Base-by-base conservation (phyloP, 2,888 invertebrate genomes). In the Eurytoma adleriae region DNA sequence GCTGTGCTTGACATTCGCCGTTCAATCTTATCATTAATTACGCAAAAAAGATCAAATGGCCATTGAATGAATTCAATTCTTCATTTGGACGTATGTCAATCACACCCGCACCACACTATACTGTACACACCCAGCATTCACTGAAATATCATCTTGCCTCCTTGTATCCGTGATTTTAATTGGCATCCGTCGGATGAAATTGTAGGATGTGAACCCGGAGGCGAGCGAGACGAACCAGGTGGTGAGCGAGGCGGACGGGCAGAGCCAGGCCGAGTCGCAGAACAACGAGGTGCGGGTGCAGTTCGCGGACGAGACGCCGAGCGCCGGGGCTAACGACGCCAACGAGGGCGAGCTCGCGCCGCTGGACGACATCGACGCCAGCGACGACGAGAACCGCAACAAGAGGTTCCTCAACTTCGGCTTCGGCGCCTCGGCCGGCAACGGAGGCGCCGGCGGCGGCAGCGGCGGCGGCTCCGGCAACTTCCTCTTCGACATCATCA, bases 401-500 rank as follows among this genome's bases (percentile, higher is more conserved):
- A 97, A 96, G 91, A 93, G 96, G 92, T 95, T 94, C 91, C 92
- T 95, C 87, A 94, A 93, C 88, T 95, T 95, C 89, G 94, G 94
- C 62, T 88, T 90, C 40, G 91, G 90, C 24, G 91, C 84, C 91
- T 86, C 86, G 40, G 83, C 80, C 12, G 86, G 86, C 24, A 81
- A 80, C 75, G 87, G 86, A 18, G 83, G 85, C 66, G 92, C 92
- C 68, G 90, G 88, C 77, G 83, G 86, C 61, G 92, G 93, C 68
- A 90, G 89, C 78, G 90, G 91, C 14, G 95, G 95, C 84, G 96
- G 96, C 76, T 96, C 96, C 71, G 96, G 96, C 83, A 97, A 96
- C 92, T 96, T 97, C 93, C 93, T 97, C 85, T 96, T 96, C 91
- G 96, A 97, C 91, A 95, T 96, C 90, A 95, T 97, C 91, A 93